phyloP scores from a whole-genome alignment of 2,888 invertebrate genomes.

The Drosophila demipolita region DNA sequence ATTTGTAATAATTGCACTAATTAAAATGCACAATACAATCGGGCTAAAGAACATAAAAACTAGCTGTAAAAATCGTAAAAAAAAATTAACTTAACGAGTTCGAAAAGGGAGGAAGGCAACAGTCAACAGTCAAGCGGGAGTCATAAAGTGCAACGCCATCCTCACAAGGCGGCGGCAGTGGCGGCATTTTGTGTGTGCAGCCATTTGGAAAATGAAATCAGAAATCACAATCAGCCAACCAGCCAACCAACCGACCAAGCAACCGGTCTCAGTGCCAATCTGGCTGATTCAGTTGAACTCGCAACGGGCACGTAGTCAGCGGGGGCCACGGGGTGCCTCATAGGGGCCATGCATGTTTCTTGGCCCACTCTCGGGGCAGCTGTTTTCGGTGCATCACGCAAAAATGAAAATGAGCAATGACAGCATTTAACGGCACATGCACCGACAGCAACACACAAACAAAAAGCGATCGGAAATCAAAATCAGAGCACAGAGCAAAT shows the following conservation, averaged over 20 bases:
- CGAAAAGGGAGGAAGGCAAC: neutral
- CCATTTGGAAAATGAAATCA: constrained; percentile 76
- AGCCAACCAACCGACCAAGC: constrained; percentile 14
- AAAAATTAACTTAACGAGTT: constrained; percentile 15
- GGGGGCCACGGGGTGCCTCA: neutral
- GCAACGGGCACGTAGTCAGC: constrained; percentile 5
- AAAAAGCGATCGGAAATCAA: constrained; percentile 13
- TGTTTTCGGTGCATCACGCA: constrained; percentile 55
- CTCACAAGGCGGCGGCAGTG: constrained; percentile 19
- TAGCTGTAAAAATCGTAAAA: constrained; percentile 20
- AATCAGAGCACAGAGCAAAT: constrained; percentile 32
- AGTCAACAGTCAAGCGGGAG: constrained; percentile 5
- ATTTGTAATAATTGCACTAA: constrained; percentile 65
- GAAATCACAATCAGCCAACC: constrained; percentile 61
- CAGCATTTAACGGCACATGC: constrained; percentile 42
- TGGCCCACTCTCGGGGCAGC: constrained; percentile 49
- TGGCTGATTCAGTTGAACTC: constrained; percentile 40
- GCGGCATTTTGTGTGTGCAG: constrained; percentile 64
- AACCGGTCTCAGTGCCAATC: constrained; percentile 28
- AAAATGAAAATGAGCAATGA: constrained; percentile 49
- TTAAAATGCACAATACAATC: constrained; percentile 53
- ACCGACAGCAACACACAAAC: constrained; percentile 3
- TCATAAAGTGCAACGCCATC: constrained; percentile 31
- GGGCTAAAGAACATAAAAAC: constrained; percentile 10
- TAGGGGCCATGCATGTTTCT: constrained; percentile 26